phyloP scores from a whole-genome alignment of 1,140 invertebrate genomes.

The Lineus longissimus region DNA sequence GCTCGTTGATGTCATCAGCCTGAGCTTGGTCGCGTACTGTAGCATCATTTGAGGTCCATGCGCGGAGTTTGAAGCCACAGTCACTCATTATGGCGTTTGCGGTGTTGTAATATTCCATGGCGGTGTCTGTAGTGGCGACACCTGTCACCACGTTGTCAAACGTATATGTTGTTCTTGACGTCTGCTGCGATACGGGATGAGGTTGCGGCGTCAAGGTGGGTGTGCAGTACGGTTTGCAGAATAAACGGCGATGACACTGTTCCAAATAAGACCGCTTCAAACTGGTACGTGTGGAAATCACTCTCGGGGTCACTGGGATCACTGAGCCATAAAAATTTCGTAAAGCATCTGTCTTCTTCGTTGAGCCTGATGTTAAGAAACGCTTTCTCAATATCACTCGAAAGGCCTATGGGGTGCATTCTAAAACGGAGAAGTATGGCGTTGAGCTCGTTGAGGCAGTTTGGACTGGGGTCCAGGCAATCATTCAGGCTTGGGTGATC shows the following conservation, averaged over 20 bases:
- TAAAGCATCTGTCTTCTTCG: slow-evolving; percentile 14
- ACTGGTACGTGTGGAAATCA: not conserved
- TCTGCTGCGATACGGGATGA: not conserved
- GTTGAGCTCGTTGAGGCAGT: slow-evolving; percentile 13
- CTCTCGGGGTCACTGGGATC: not conserved
- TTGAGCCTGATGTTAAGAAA: slow-evolving; percentile 15
- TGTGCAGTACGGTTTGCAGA: not conserved
- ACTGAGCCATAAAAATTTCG: slow-evolving; percentile 14
- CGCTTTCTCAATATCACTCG: slow-evolving; percentile 20
- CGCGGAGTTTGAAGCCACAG: not conserved
- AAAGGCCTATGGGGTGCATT: slow-evolving; percentile 6
- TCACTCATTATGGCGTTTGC: not conserved
- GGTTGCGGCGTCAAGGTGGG: not conserved
- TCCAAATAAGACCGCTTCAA: not conserved
- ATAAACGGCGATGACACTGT: not conserved
- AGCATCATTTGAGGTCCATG: not conserved
- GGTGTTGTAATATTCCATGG: not conserved
- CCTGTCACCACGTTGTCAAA: slow-evolving; percentile 3
- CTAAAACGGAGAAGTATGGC: slow-evolving; percentile 21
- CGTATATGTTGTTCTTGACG: not conserved
- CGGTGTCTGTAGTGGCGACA: not conserved
- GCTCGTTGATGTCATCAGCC: not conserved
- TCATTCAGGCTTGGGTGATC: slow-evolving; percentile 12
- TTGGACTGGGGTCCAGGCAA: slow-evolving; percentile 6
- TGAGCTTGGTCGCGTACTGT: not conserved